These are phyloP conservation scores for Temnopleurus reevesii DNA, from an alignment of 53 echinoderm and acorn worm species.

Conservation along the genomic window DNA sequence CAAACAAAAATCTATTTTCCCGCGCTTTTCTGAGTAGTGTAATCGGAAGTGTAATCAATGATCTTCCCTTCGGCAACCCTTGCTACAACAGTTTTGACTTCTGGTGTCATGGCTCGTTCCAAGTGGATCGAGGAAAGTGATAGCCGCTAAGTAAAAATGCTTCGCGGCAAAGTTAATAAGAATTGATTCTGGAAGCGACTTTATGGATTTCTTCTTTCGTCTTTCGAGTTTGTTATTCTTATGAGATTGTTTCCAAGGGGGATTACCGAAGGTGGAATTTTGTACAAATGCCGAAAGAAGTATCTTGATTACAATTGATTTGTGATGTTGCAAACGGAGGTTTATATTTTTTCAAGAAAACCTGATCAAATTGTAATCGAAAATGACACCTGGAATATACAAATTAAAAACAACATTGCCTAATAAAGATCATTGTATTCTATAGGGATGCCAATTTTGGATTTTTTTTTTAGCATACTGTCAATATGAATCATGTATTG, in stretches of 20 bases:
- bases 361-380: too few species aligned
- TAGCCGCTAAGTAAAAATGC: background rate
- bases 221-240: background rate
- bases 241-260: background rate
- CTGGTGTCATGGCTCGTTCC: background rate
- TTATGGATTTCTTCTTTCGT: conserved; percentile 4
- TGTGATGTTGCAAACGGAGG: conserved; percentile 3
- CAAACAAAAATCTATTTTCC: background rate
- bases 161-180: conserved; percentile 35
- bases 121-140: background rate
- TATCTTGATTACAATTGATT: conserved; percentile 14
- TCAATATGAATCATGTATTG: too few species aligned
- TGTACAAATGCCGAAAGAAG: background rate
- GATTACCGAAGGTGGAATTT: background rate
- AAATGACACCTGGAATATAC: too few species aligned
- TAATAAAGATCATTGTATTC: too few species aligned
- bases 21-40: background rate
- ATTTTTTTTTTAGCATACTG: too few species aligned
- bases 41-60: conserved; percentile 56
- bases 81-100: conserved; percentile 22
- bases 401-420: too few species aligned
- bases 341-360: too few species aligned
- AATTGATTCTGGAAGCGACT: conserved; percentile 2
- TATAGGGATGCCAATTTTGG: too few species aligned
- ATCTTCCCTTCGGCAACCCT: conserved; percentile 32